Percentiles rank a stretch among this genome's conserved stretches.
These are phyloP conservation scores for Tetraodon nigroviridis DNA, from an alignment of 2,113 vertebrate genomes.

Conservation along the genomic window DNA sequence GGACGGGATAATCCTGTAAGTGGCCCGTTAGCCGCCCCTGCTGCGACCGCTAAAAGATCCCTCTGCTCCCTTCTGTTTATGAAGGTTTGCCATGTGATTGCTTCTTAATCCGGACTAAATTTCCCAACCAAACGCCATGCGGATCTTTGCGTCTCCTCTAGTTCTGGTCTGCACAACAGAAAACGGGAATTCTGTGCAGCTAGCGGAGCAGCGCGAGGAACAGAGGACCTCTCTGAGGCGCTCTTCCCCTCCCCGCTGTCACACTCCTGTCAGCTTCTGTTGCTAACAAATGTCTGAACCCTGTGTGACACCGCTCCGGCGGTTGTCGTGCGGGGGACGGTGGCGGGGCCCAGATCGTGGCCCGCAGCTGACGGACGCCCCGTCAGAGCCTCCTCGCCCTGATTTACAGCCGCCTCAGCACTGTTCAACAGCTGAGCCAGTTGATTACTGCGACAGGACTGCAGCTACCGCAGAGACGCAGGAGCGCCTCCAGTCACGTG, in stretches of 20 bases:
- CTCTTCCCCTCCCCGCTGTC: slow-evolving; percentile 18
- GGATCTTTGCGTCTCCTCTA: too few species aligned
- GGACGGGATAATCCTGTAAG: slow-evolving; percentile 56
- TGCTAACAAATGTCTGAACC: slow-evolving; percentile 21
- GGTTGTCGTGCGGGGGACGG: slow-evolving; percentile 31
- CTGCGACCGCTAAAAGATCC: slow-evolving; percentile 9
- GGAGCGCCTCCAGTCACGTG: slow-evolving; percentile 8
- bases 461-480: slow-evolving; percentile 1
- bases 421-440: slow-evolving; percentile 59
- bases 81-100: background rate
- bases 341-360: slow-evolving; percentile 45
- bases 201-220: background rate
- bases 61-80: background rate
- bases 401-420: slow-evolving; percentile 52
- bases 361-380: slow-evolving; percentile 49
- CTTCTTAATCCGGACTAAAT: background rate
- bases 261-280: slow-evolving; percentile 40
- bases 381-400: slow-evolving; percentile 50
- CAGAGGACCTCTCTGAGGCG: background rate
- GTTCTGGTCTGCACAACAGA: too few species aligned
- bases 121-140: background rate
- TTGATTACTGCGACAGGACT: slow-evolving; percentile 34
- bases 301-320: slow-evolving; percentile 43
- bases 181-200: background rate
- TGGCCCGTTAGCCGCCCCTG: slow-evolving; percentile 46